Evolutionary conservation across 2,797 vertebrate genomes (phyloP), one percentile per base, ranked within the genome.

Genomic region (Saxicola maurus): DNA sequence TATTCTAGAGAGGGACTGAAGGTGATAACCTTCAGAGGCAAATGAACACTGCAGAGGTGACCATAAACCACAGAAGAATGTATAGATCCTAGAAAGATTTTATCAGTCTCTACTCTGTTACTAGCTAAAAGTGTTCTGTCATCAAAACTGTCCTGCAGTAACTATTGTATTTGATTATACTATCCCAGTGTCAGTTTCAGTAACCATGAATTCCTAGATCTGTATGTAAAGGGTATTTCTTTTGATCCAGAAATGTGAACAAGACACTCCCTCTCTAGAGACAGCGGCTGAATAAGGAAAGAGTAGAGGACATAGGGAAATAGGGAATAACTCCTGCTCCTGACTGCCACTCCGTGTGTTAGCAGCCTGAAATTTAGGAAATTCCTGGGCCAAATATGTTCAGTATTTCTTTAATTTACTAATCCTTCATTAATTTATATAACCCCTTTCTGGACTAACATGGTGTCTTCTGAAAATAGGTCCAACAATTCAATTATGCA

Each of bases 271-370:
- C 2, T 64, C 30, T 78, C 59, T 42, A 37, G 37, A 78, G 7
- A n/a, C 14, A 62, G 13, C 17, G 21, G 2, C 11, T 72, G 12
- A 24, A 45, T 45, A 60, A 52, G 13, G 17, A 55, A 82, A 64
- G 14, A 40, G 4, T 6, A 35, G 13, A 74, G 7, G 7, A 35
- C 5, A 24, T n/a, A 4, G 8, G 7, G 17, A 68, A 61, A 72
- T 6, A 53, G 5, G 15, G 10, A 77, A n/a, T 6, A 57, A 11
- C 3, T 76, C 25, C 35, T 76, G 12, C 13, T 19, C 40, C 43
- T 60, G 20, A 61, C 7, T 37, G 4, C 2, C 18, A 14, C 28
- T 6, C 13, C 0, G 0, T 13, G 33, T 1, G 0, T 48, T 13
- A 33, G 30, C 13, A 51, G 13, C 7, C n/a, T 31, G 33, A 89